phyloP scores from a whole-genome alignment of 2,797 vertebrate genomes.

The Lemur catta region DNA sequence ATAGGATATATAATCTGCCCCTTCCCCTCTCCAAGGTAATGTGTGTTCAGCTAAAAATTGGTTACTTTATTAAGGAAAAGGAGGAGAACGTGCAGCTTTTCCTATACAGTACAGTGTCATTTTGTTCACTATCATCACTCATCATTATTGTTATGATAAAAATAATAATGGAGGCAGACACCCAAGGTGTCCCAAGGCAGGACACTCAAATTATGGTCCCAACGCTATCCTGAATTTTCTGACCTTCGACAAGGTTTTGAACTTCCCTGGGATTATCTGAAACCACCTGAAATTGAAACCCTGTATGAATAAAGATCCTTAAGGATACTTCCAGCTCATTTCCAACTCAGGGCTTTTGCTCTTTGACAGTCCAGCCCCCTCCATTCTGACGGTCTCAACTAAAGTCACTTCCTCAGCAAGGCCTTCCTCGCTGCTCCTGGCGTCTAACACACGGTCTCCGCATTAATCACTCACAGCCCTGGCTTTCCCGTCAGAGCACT shows the following conservation, averaged over 20 bases:
- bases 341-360: background rate
- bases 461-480: background rate
- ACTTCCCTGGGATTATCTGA: background rate
- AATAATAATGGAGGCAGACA: background rate
- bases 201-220: background rate
- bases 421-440: background rate
- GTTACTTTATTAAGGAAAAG: background rate
- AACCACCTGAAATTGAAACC: background rate
- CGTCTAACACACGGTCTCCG: fast-evolving
- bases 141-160: background rate
- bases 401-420: background rate
- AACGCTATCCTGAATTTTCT: background rate
- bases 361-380: background rate
- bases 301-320: background rate
- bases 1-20: background rate
- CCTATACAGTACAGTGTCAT: background rate
- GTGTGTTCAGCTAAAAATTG: background rate
- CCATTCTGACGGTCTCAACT: background rate
- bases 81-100: background rate
- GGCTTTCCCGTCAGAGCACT: fast-evolving
- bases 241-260: background rate
- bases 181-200: background rate
- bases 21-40: background rate
- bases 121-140: background rate
- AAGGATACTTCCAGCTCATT: background rate